Evolutionary conservation across 2,113 vertebrate species (phyloP), one percentile per base, ranked within the genome.

Genomic region (Sialia sialis): DNA sequence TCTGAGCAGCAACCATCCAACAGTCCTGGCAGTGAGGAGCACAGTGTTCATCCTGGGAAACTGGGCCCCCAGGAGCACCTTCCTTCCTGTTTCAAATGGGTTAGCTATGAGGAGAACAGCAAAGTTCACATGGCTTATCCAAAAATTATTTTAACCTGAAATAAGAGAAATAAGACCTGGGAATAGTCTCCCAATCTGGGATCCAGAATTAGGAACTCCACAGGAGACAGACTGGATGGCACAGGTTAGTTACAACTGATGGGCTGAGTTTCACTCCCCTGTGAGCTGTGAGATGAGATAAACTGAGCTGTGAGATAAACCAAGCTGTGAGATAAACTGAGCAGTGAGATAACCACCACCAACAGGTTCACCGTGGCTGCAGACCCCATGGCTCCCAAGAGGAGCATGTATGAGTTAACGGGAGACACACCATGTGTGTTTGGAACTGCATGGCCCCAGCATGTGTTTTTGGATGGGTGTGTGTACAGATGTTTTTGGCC

Each of bases 401-500:
- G 38, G 9, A 70, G 38, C 26, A 9, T 4, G 4, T 9, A 18
- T 10, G 79, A 49, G 4, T 29, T 66, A 25, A 54, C 0, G 0
- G 14, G 64, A 77, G 27, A 76, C 23, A 30, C n/a, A 29, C 1
- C 18, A 39, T 15, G 59, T 60, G 58, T 64, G 32, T 52, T 51
- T 74, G 58, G 1, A 7, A 21, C 22, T 58, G 60, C 3, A 21
- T 36, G n/a, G 19, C 38, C 18, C 6, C 73, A 58, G 55, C 46
- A 3, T 49, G 74, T 27, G 59, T 8, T n/a, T 83, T 48, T 13
- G 41, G 41, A 79, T 1, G 41, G n/a, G 23, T 60, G 44, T 87
- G 60, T 79, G 92, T 89, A 75, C 80, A 91, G 64, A 84, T 49
- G 66, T 1, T 89, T 90, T 89, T 92, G 86, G 60, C 59, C 55